A percentile compares a stretch with the other conserved stretches of the same genome.
Evolutionary conservation across 2,113 vertebrate genomes (phyloP).

Genomic region (Mugil cephalus): DNA sequence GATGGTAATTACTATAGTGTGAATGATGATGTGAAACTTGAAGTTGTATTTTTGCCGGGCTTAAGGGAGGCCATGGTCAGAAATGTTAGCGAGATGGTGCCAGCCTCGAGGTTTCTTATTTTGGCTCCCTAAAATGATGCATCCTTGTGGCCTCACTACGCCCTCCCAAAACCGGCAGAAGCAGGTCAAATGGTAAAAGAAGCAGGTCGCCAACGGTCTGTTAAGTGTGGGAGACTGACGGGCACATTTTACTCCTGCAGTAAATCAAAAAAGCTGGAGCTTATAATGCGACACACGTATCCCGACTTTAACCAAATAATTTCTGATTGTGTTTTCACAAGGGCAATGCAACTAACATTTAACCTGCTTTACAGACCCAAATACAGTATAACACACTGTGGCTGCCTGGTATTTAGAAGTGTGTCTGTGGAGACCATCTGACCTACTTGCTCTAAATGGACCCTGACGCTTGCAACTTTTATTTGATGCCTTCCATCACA

Average conservation of each 20-base stretch:
- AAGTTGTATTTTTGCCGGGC: not conserved
- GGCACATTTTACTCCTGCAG: not conserved
- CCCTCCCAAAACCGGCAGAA: not conserved
- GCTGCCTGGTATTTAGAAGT: constrained; percentile 34
- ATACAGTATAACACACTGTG: constrained; percentile 34
- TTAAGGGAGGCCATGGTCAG: not conserved
- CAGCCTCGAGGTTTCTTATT: not conserved
- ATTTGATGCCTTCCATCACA: constrained; percentile 26
- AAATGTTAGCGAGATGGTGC: not conserved
- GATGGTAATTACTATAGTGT: not conserved
- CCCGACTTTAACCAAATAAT: not conserved
- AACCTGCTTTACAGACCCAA: constrained; percentile 34
- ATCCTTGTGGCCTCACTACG: not conserved
- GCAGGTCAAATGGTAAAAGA: not conserved
- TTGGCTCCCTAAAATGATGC: not conserved
- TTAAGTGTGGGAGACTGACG: not conserved
- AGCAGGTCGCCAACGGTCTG: not conserved
- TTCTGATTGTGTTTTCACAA: constrained; percentile 22
- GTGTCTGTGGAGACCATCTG: constrained; percentile 37
- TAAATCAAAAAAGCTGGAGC: not conserved
- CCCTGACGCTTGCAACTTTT: constrained; percentile 28
- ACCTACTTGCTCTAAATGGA: constrained; percentile 55
- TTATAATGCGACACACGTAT: not conserved
- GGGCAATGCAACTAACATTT: constrained; percentile 21
- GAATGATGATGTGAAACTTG: not conserved